Evolutionary conservation across 2,797 vertebrate genomes (phyloP), one percentile per base, ranked within the genome.

Genomic region (Coregonus ussuriensis): DNA sequence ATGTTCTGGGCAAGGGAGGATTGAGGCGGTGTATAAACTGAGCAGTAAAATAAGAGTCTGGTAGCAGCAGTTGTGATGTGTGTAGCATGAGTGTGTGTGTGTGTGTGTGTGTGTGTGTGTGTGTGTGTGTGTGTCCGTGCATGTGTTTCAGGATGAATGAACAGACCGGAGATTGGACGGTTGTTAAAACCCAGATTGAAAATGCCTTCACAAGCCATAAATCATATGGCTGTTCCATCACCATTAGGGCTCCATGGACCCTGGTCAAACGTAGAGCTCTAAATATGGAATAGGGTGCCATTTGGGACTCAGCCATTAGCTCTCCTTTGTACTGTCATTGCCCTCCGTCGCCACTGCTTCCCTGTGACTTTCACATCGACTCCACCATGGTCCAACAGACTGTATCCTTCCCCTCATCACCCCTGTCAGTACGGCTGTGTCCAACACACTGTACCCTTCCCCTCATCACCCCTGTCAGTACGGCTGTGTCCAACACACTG

Each of bases 151-250:
- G 69, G 25, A 25, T 15, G 70, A 68, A 53, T 67, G 31, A 69
- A 52, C 54, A 62, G 72, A 21, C 67, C 53, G 16, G 65, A 76
- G 79, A 85, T 77, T 77, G 71, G 74, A 79, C 77, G 75, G 72
- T 80, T 75, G 76, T 80, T 78, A 78, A 75, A 83, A 75, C 33
- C 31, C 66, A 75, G 77, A 79, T 71, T 85, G 74, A 74, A 82
- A 88, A 74, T 81, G 86, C 52, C 70, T 15, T 25, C 54, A 33
- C 41, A 52, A 65, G 59, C 59, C 37, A 80, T 81, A 83, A 83
- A 84, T 85, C 75, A 83, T 74, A 74, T 35, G 51, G 62, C 31
- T 14, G 70, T 76, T 74, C 65, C 37, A 63, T 29, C 59, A 63
- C 21, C 59, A 63, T 63, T 63, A 25, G 59, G 59, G 6, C 21